These are phyloP conservation scores for Gallinago stenura DNA, from an alignment of 2,797 vertebrate species.

Conservation along the genomic window DNA sequence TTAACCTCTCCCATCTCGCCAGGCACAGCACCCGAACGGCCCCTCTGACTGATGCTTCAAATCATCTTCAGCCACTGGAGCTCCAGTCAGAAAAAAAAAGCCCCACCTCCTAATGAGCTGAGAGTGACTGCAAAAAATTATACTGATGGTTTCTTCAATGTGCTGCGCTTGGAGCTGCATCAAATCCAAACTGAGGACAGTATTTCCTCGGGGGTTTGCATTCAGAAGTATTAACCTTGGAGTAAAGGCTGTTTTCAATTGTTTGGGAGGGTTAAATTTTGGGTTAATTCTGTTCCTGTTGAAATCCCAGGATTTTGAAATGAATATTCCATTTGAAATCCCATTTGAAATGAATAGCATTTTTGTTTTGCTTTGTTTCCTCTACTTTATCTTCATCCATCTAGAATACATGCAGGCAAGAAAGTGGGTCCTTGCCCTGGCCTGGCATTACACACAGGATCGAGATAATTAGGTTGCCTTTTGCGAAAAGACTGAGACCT, in stretches of 20 bases:
- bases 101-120: not conserved
- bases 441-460: not conserved
- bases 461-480: not conserved
- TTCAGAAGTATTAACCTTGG: not conserved
- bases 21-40: not conserved
- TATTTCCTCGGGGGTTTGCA: not conserved
- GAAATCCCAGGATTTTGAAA: not conserved
- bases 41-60: not conserved
- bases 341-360: not conserved
- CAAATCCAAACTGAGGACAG: not conserved
- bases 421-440: not conserved
- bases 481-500: not conserved
- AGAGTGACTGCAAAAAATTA: conserved; percentile 4
- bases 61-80: not conserved
- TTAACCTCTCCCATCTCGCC: conserved; percentile 19
- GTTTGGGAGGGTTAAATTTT: not conserved
- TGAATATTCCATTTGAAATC: too few relatives aligned
- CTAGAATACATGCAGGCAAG: not conserved
- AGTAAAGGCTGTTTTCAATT: not conserved
- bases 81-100: not conserved
- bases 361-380: not conserved
- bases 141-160: conserved; percentile 12
- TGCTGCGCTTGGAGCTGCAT: not conserved
- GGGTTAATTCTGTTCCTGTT: not conserved
- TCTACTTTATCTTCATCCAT: not conserved